Base-by-base conservation (phyloP, 2,888 invertebrate species). In the Phrixothrix hirtus region DNA sequence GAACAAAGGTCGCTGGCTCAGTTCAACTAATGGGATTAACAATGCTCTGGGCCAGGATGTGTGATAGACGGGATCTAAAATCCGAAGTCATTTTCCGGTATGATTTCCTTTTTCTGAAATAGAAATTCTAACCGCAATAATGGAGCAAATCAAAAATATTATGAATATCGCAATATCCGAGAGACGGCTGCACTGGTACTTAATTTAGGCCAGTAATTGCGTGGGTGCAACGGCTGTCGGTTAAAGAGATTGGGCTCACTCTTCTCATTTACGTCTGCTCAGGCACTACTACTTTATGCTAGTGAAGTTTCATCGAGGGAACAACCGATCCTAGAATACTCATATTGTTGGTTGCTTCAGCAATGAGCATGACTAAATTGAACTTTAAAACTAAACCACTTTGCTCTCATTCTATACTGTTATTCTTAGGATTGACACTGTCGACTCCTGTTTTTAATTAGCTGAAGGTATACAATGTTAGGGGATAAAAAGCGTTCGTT, bases 191-290 rank as follows among this genome's bases (percentile, higher is more conserved):
- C 70, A 71, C 71, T 67, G 74, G 73, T 74, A 73, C 75, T 77
- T 76, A 76, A 77, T 76, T 76, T 75, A 69, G 73, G 73, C 73
- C 70, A 71, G 75, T 75, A 76, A 77, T 76, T 76, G 76, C 74
- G 71, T 68, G 71, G 67, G 52, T 54, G 63, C 68, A 67, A 57
- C 56, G 60, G 53, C 53, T 59, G 57, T 58, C 51, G 59, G 62
- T 60, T 60, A 57, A 59, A 62, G 62, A 60, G 49, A 58, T 58
- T 56, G 58, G 58, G 47, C 48, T 56, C 54, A n/a, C 50, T 56
- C 50, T 59, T 54, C 57, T 57, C 57, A 57, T 59, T 58, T 59
- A 51, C 54, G 53, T 58, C 42, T 54, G 37, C 42, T 42, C 48
- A 46, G 36, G 29, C 42, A 42, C 49, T 42, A 49, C 34, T 36